Percentiles rank a stretch among this genome's conserved stretches.
These are phyloP conservation scores for Bradypodion pumilum DNA, from an alignment of 2,797 vertebrate species.

Conservation along the genomic window DNA sequence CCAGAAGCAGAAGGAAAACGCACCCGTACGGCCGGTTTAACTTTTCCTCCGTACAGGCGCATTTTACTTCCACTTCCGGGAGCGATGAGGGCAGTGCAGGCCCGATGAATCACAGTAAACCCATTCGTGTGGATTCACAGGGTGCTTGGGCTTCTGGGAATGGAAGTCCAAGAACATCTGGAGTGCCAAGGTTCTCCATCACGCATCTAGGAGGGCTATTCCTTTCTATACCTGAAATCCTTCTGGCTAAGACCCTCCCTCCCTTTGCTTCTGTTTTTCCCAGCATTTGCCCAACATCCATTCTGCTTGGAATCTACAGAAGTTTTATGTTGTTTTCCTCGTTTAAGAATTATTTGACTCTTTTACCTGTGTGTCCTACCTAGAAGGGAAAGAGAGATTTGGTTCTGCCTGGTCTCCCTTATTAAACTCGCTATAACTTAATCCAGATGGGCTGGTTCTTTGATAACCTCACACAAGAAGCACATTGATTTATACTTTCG, in stretches of 20 bases:
- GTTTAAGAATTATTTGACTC: background rate
- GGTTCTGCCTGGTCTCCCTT: conserved; percentile 59
- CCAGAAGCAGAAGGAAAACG: no score
- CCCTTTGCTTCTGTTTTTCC: background rate
- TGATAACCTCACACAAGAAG: conserved; percentile 66
- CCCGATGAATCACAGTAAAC: no score
- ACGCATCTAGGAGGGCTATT: no score
- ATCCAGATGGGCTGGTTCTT: conserved; percentile 74
- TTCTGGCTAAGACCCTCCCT: no score
- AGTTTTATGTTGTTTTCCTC: background rate
- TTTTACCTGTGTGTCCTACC: background rate
- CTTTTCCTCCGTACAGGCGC: no score
- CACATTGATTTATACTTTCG: conserved; percentile 56
- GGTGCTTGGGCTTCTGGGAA: no score
- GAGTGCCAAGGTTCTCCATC: no score
- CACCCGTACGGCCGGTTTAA: no score
- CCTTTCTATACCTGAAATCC: background rate
- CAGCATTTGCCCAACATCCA: background rate
- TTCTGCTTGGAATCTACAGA: background rate
- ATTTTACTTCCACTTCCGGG: no score
- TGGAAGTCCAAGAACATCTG: no score
- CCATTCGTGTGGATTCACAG: no score
- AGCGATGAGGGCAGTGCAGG: no score
- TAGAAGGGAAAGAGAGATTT: conserved; percentile 49
- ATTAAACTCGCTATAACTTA: conserved; percentile 71